Conservation (phyloP, 1,140 invertebrate genomes). For the Chelonus insularis region DNA sequence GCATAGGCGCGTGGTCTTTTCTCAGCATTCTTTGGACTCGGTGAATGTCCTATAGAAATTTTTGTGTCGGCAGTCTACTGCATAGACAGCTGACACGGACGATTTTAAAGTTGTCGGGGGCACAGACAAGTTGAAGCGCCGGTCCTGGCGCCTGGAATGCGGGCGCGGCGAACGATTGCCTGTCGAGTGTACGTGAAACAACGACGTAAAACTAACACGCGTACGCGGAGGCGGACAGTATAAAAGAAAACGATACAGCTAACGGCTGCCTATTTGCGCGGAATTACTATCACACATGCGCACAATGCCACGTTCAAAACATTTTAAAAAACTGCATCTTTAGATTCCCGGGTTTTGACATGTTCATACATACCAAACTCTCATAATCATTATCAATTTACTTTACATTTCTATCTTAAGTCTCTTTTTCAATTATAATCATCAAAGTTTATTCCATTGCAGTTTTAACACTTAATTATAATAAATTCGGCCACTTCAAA, state of each 20-base stretch:
- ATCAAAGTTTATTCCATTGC: too few relatives aligned
- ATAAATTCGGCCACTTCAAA: too few relatives aligned
- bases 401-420: too few relatives aligned
- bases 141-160: slow-evolving; percentile 59
- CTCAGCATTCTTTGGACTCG: not conserved
- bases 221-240: not conserved
- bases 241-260: not conserved
- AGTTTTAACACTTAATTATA: too few relatives aligned
- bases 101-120: slow-evolving; percentile 33
- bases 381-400: too few relatives aligned
- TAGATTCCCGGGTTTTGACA: not conserved
- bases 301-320: not conserved
- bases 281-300: slow-evolving; percentile 24
- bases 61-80: not conserved
- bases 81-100: not conserved
- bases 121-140: slow-evolving; percentile 34
- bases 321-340: not conserved
- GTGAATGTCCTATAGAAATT: not conserved
- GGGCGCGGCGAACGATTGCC: slow-evolving; percentile 56
- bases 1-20: not conserved
- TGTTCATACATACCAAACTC: too few relatives aligned
- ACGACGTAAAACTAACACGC: not conserved
- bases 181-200: slow-evolving; percentile 30
- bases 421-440: too few relatives aligned
- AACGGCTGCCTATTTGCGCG: slow-evolving; percentile 5